Conservation (phyloP, 2,888 invertebrate species). For the Sipha maydis region DNA sequence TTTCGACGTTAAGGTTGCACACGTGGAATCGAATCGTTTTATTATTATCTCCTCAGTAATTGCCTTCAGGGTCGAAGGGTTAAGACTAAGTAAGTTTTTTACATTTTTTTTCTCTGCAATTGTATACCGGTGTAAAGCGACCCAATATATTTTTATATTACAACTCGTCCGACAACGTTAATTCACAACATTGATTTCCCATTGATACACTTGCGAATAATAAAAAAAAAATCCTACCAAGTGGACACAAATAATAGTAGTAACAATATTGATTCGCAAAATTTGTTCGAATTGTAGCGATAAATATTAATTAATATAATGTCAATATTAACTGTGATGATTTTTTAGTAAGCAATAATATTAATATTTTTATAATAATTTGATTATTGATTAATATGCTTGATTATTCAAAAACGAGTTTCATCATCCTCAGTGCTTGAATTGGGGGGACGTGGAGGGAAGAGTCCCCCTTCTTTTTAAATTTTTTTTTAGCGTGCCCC, state of each 20-base stretch:
- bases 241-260: not conserved
- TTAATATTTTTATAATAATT: no score
- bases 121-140: not conserved
- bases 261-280: not conserved
- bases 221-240: not conserved
- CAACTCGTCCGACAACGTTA: conserved; percentile 32
- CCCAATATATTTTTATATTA: conserved; percentile 7
- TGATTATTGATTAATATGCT: no score
- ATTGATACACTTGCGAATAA: not conserved
- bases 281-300: no score
- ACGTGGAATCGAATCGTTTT: not conserved
- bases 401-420: no score
- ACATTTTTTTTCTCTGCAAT: not conserved
- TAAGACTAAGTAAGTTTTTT: not conserved
- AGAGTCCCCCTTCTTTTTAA: no score
- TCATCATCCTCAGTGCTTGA: no score
- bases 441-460: no score
- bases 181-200: conserved; percentile 22
- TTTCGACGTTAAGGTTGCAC: not conserved
- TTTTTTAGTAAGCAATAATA: no score
- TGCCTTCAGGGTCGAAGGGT: conserved; percentile 35
- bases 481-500: no score
- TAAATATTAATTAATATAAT: no score
- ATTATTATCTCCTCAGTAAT: not conserved
- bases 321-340: no score